These are phyloP conservation scores for Helicorthomorpha holstii DNA, from an alignment of 1,140 invertebrate genomes.

Conservation along the genomic window DNA sequence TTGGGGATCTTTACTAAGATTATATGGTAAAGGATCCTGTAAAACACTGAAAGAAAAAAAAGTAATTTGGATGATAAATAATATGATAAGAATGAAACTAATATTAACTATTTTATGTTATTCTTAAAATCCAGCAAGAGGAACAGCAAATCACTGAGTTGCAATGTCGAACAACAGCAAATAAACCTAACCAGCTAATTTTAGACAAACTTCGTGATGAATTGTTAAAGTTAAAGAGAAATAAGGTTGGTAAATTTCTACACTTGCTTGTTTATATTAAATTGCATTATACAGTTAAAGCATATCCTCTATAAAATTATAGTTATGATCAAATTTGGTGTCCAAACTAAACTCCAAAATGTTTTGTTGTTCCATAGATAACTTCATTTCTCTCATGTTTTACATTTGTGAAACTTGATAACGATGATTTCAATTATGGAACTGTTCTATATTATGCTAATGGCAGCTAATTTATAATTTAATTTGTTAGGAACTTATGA, in stretches of 20 bases:
- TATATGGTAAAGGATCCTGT: slow-evolving; percentile 84
- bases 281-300: no score
- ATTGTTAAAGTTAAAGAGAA: slow-evolving; percentile 55
- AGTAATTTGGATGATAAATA: slow-evolving; percentile 15
- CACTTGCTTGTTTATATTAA: slow-evolving; percentile 9
- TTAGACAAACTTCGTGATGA: slow-evolving; percentile 74
- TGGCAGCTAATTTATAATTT: slow-evolving; percentile 5
- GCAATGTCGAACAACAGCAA: slow-evolving; percentile 72
- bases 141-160: slow-evolving; percentile 85
- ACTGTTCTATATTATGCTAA: not conserved
- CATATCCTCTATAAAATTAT: no score
- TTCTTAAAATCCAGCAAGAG: slow-evolving; percentile 35
- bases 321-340: no score
- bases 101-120: not conserved
- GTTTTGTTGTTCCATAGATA: not conserved
- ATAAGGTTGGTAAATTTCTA: slow-evolving; percentile 17
- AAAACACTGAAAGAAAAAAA: slow-evolving; percentile 89
- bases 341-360: no score
- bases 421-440: not conserved
- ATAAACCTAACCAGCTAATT: slow-evolving; percentile 85
- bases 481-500: slow-evolving; percentile 31
- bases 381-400: not conserved
- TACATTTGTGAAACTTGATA: not conserved
- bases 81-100: slow-evolving; percentile 6
- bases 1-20: slow-evolving; percentile 82